Evolutionary conservation across 2,888 invertebrate genomes (phyloP).

Genomic region (Galeopsomyia nigrocyanea): DNA sequence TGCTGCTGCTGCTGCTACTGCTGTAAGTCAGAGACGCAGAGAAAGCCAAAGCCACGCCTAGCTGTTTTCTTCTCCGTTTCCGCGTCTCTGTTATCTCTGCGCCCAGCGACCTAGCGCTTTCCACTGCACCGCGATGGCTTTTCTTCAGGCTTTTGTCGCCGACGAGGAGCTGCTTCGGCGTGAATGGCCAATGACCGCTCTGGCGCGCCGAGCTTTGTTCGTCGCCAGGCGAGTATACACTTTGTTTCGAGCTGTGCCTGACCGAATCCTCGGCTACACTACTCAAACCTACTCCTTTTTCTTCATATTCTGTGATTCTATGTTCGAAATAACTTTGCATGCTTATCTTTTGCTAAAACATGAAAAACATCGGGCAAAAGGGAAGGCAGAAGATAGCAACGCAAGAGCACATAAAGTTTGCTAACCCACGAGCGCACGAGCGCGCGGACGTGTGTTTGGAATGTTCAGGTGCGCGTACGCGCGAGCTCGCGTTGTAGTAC

Average conservation of each 20-base stretch:
- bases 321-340: too few relatives aligned
- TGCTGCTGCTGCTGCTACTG: too few relatives aligned
- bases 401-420: slow-evolving; percentile 33
- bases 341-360: neutral
- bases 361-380: slow-evolving; percentile 3
- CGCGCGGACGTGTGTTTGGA: slow-evolving; percentile 28
- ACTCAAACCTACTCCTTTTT: too few relatives aligned
- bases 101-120: neutral
- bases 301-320: too few relatives aligned
- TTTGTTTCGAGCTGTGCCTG: too few relatives aligned
- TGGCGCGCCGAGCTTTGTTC: slow-evolving; percentile 22
- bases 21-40: too few relatives aligned
- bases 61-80: neutral
- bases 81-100: slow-evolving; percentile 30
- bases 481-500: slow-evolving; percentile 20
- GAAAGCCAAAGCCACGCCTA: too few relatives aligned
- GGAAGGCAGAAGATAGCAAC: slow-evolving; percentile 22
- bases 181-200: slow-evolving; percentile 35
- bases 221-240: neutral
- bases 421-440: neutral
- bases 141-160: slow-evolving; percentile 33
- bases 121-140: neutral
- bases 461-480: slow-evolving; percentile 30
- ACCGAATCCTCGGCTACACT: too few relatives aligned
- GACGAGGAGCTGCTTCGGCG: slow-evolving; percentile 15